phyloP scores from a whole-genome alignment of 2,113 vertebrate species.

The Melospiza melodia region DNA sequence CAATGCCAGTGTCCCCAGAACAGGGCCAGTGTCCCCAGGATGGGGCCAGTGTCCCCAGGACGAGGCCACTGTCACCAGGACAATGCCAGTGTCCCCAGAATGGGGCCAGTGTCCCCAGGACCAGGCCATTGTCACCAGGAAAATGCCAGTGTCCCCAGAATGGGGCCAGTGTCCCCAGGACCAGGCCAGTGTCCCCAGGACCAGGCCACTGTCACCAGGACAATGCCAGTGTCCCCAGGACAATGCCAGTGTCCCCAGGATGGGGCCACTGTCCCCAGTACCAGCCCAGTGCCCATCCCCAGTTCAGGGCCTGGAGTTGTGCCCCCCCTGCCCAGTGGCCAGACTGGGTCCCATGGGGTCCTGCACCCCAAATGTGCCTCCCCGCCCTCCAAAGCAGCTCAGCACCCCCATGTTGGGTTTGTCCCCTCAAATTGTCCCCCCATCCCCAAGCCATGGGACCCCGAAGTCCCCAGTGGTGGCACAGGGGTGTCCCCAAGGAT shows the following conservation, averaged over 20 bases:
- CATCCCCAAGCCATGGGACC: neutral
- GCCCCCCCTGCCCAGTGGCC: neutral
- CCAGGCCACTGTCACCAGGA: neutral
- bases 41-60: no score
- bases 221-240: neutral
- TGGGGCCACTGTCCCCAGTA: neutral
- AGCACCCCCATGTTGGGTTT: neutral
- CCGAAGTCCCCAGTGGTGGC: accelerated
- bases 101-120: neutral
- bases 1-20: no score
- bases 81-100: neutral
- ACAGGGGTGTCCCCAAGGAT: neutral
- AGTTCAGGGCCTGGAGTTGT: neutral
- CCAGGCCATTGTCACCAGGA: no score
- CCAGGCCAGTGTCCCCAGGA: no score
- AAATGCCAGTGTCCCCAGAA: neutral
- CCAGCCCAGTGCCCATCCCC: neutral
- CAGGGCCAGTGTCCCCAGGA: no score
- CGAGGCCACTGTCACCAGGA: neutral
- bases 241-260: neutral
- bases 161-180: no score
- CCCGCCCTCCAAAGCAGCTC: neutral
- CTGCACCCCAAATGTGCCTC: neutral
- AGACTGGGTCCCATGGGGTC: neutral
- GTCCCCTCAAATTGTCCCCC: no score